phyloP scores from a whole-genome alignment of 2,888 invertebrate genomes.

The Cantharis flavilabris region DNA sequence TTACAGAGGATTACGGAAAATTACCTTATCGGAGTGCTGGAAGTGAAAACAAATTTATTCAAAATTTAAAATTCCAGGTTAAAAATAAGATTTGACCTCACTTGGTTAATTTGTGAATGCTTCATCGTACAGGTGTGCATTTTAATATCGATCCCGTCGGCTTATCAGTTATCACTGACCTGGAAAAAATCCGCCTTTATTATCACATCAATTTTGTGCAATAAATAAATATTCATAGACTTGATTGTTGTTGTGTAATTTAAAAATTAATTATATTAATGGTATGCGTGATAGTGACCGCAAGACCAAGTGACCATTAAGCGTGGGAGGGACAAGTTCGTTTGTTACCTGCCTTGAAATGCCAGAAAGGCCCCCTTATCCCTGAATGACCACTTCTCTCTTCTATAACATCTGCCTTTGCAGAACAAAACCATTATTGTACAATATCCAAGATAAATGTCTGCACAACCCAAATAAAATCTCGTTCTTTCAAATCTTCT shows the following conservation, averaged over 20 bases:
- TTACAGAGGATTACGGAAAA: background rate
- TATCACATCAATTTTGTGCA: background rate
- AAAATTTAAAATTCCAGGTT: background rate
- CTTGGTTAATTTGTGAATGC: background rate
- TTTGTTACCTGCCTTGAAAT: conserved; percentile 39
- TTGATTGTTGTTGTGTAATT: background rate
- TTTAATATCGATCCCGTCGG: background rate
- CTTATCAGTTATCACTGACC: background rate
- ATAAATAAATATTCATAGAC: background rate
- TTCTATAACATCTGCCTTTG: conserved; percentile 10
- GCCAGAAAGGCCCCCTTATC: conserved; percentile 28
- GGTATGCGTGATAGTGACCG: conserved; percentile 29
- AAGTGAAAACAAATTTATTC: background rate
- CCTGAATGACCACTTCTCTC: conserved; percentile 27
- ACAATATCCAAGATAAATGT: background rate
- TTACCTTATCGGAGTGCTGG: background rate
- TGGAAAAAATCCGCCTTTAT: background rate
- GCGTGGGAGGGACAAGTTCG: conserved; percentile 40
- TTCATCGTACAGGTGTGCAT: background rate
- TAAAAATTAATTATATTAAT: conserved; percentile 9
- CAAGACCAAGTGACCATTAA: conserved; percentile 39
- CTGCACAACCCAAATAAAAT: background rate
- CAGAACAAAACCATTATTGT: conserved; percentile 5
- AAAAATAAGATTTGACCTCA: background rate
- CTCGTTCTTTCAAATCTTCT: background rate